Base-by-base conservation (phyloP, 2,113 vertebrate species). In the Patagioenas fasciata region DNA sequence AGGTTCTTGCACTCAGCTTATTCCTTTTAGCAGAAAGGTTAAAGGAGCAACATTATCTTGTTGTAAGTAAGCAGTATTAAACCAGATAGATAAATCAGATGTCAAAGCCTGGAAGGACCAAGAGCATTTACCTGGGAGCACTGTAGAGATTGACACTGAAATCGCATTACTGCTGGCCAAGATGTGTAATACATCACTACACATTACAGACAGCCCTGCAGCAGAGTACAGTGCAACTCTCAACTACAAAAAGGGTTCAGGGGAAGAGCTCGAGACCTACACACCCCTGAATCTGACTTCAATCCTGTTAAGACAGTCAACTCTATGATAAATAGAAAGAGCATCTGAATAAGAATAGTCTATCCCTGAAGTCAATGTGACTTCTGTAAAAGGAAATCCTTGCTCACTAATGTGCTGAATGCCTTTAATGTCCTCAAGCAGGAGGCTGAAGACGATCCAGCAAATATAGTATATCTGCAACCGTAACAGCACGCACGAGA, bases 391-490 rank as follows among this genome's bases (percentile, higher is more conserved):
- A 26, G 36, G 48, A 83, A 83, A 56, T 26, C 25, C 40, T 48
- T n/a, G 10, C 13, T 70, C 38, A 3, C 47, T 54, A 17, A 62
- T 1, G 2, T 34, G 13, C 24, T 75, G 10, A 48, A 56, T 18
- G 9, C 10, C n/a, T 61, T 62, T 15, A 62, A 83, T 26, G 50
- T 73, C 67, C 57, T 36, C 34, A 42, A 65, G 40, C 29, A 56
- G 29, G 13, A 72, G 6, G 25, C 57, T 14, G 13, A 64, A 50
- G 13, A 50, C n/a, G 40, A 72, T 57, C 19, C 66, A 34, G 26
- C 2, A 0, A 60, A n/a, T 13, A 15, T 11, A 47, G 32, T 9
- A 4, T 36, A 66, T 47, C 25, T 28, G 0, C 0, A 0, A 16
- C 26, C 60, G 14, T 15, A 71, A 62, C 14, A 8, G 23, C 42